Evolutionary conservation across 1,140 invertebrate species (phyloP).

Genomic region (Periplaneta americana): DNA sequence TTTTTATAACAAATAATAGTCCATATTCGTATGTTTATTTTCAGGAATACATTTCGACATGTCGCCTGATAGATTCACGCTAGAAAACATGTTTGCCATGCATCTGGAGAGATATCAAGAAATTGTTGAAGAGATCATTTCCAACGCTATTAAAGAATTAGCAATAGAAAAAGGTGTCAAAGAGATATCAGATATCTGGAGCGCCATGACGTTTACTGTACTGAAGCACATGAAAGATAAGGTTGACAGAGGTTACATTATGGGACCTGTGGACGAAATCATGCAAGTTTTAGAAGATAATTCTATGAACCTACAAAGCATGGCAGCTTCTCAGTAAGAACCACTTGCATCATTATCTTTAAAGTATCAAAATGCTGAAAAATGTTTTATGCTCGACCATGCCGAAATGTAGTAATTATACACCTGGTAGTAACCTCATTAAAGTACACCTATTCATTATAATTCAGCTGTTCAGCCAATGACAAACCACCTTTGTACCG

Average conservation of each 20-base stretch:
- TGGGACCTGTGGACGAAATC: conserved; percentile 78
- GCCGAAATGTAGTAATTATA: too few relatives aligned
- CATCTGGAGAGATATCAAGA: conserved; percentile 80
- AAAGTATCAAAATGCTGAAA: too few relatives aligned
- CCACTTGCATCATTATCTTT: too few relatives aligned
- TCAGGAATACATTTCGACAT: conserved; percentile 71
- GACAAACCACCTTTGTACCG: too few relatives aligned
- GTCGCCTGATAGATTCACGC: conserved; percentile 75
- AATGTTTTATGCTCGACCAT: too few relatives aligned
- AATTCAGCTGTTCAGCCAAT: too few relatives aligned
- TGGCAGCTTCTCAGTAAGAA: conserved; percentile 74
- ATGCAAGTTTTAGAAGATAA: conserved; percentile 79
- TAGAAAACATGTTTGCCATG: conserved; percentile 89
- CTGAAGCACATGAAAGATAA: conserved; percentile 54
- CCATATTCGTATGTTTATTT: too few relatives aligned
- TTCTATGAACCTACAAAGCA: conserved; percentile 82
- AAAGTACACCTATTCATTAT: too few relatives aligned
- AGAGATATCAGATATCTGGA: conserved; percentile 72
- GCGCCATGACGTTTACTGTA: conserved; percentile 63
- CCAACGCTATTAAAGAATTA: conserved; percentile 81
- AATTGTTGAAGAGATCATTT: conserved; percentile 77
- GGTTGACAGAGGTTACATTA: conserved; percentile 59
- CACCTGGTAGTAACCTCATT: too few relatives aligned
- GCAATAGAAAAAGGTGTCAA: conserved; percentile 79
- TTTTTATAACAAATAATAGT: too few relatives aligned